Conservation (phyloP, 1,140 invertebrate species). For the Leptinotarsa defecta region DNA sequence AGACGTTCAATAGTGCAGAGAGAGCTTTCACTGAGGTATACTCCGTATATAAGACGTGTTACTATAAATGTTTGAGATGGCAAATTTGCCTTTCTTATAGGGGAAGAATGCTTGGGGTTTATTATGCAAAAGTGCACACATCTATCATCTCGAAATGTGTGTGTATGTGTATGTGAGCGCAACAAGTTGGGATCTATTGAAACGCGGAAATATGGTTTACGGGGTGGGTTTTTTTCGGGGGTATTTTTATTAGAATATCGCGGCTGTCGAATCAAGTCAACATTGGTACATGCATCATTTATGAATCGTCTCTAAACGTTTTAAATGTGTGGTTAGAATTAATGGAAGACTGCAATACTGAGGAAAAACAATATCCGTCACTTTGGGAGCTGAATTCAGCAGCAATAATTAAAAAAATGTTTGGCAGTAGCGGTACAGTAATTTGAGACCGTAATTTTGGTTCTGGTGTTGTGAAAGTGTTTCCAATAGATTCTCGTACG, state of each 20-base stretch:
- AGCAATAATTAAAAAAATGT: too few relatives aligned
- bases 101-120: conserved; percentile 22
- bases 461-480: too few relatives aligned
- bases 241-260: background rate
- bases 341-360: too few relatives aligned
- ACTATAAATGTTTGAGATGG: conserved; percentile 30
- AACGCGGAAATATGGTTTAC: conserved; percentile 4
- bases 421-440: too few relatives aligned
- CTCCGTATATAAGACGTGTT: conserved; percentile 20
- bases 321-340: too few relatives aligned
- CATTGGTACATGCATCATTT: too few relatives aligned
- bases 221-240: background rate
- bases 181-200: conserved; percentile 24
- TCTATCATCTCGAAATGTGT: conserved; percentile 25
- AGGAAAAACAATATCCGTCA: too few relatives aligned
- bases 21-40: conserved; percentile 7
- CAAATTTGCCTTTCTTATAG: conserved; percentile 29
- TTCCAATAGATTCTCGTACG: too few relatives aligned
- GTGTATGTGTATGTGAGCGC: background rate
- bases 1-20: conserved; percentile 33
- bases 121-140: conserved; percentile 30
- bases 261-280: too few relatives aligned
- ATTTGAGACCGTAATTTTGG: too few relatives aligned
- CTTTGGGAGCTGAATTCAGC: too few relatives aligned
- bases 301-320: too few relatives aligned